Conservation (phyloP, 1,140 invertebrate genomes). For the Lordiphosa collinella region DNA sequence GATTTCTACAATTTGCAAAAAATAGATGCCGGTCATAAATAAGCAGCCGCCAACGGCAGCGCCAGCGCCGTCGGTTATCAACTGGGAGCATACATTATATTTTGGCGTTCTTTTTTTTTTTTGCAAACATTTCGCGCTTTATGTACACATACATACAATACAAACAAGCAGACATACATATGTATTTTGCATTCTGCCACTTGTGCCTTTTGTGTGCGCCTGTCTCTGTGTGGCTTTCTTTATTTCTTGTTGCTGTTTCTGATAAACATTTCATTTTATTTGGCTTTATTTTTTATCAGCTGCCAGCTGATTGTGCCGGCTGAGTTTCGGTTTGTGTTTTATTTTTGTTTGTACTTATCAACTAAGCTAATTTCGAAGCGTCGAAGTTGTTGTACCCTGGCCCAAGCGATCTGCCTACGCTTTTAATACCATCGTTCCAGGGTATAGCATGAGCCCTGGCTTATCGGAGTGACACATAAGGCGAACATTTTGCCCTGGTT, state of each 20-base stretch:
- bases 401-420: too few relatives aligned
- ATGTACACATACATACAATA: slow-evolving; percentile 9
- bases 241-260: slow-evolving; percentile 2
- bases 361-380: too few relatives aligned
- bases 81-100: slow-evolving; percentile 46
- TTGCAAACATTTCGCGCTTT: slow-evolving; percentile 1
- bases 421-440: too few relatives aligned
- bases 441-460: too few relatives aligned
- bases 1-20: slow-evolving; percentile 33
- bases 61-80: slow-evolving; percentile 48
- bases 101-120: too few relatives aligned
- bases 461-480: too few relatives aligned
- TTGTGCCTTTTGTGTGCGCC: too few relatives aligned
- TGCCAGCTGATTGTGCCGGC: too few relatives aligned
- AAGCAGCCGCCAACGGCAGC: slow-evolving; percentile 27
- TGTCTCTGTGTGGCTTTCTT: slow-evolving; percentile 14
- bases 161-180: too few relatives aligned
- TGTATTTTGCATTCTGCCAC: slow-evolving; percentile 21
- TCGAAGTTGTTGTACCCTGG: slow-evolving; percentile 22
- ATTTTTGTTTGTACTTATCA: background rate
- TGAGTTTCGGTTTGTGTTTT: background rate
- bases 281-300: too few relatives aligned
- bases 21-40: slow-evolving; percentile 53
- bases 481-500: too few relatives aligned
- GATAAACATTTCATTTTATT: too few relatives aligned